A percentile compares a stretch with the other conserved stretches of the same genome.
Conservation (phyloP, 2,113 vertebrate genomes). For the Myrmophylax atrothorax region DNA sequence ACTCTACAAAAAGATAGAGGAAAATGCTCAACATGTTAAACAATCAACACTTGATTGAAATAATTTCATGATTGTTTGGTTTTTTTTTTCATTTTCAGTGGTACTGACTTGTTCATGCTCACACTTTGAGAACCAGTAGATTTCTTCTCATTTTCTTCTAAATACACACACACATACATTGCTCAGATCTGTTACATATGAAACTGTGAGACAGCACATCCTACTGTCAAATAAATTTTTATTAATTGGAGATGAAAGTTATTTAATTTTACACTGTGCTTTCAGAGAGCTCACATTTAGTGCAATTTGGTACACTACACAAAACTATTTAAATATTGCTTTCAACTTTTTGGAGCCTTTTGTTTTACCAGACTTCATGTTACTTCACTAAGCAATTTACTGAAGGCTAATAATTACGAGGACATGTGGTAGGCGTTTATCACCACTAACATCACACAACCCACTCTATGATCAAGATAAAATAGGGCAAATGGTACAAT, state of each 20-base stretch:
- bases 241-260: constrained; percentile 1
- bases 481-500: constrained; percentile 83
- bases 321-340: constrained; percentile 62
- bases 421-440: constrained; percentile 76
- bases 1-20: neutral
- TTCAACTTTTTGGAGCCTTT: constrained; percentile 71
- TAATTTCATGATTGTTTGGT: neutral
- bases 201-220: neutral
- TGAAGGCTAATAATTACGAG: constrained; percentile 81
- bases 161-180: neutral
- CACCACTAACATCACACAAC: constrained; percentile 71
- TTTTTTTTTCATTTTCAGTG: neutral
- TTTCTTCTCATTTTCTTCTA: constrained; percentile 9
- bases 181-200: neutral
- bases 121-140: neutral
- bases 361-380: constrained; percentile 69
- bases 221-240: neutral
- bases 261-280: constrained; percentile 7
- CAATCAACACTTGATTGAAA: neutral
- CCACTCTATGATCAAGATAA: constrained; percentile 77
- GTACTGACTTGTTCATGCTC: neutral
- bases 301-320: constrained; percentile 33
- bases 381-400: constrained; percentile 70
- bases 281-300: constrained; percentile 21
- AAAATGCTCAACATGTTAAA: neutral